Conservation (phyloP, 2,113 vertebrate species). For the Pygathrix nemaeus region DNA sequence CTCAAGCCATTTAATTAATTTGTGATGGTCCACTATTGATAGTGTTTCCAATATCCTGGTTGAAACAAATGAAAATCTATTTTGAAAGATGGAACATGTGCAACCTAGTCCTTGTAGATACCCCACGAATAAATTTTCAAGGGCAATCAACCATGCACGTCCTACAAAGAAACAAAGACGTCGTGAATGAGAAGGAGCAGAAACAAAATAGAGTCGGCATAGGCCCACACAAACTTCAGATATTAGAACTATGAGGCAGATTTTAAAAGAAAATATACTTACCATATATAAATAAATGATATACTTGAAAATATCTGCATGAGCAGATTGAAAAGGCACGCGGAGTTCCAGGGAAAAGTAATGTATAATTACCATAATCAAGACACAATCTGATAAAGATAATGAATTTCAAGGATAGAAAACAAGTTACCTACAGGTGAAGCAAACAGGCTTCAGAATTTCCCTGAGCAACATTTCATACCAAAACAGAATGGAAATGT, state of each 20-base stretch:
- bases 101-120: background rate
- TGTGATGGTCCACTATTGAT: background rate
- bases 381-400: background rate
- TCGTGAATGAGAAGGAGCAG: background rate
- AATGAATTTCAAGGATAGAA: background rate
- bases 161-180: constrained; percentile 18
- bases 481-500: background rate
- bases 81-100: background rate
- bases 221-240: background rate
- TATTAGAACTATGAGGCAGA: background rate
- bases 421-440: background rate
- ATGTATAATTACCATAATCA: background rate
- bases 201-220: background rate
- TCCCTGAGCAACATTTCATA: background rate
- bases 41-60: background rate
- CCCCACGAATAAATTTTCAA: background rate
- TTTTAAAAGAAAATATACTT: background rate
- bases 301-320: background rate
- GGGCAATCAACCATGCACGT: background rate
- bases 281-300: background rate
- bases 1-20: background rate
- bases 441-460: background rate
- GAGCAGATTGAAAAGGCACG: background rate
- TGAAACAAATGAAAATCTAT: background rate
- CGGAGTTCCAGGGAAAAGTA: background rate